A percentile compares a stretch with the other conserved stretches of the same genome.
phyloP scores from a whole-genome alignment of 1,140 invertebrate genomes.

The Ganaspis sp. region DNA sequence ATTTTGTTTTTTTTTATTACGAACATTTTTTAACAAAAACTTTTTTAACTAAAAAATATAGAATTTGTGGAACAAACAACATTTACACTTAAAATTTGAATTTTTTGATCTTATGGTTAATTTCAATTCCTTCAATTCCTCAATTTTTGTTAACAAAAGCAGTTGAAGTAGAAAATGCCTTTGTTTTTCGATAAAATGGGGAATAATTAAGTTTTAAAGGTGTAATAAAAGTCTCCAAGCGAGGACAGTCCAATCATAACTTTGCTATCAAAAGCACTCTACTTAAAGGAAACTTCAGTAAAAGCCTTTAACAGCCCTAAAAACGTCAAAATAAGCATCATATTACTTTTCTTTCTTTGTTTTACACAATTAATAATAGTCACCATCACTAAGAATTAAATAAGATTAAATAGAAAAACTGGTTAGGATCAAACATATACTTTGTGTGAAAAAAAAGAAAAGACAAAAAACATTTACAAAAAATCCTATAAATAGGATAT shows the following conservation, averaged over 20 bases:
- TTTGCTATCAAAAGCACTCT: background rate
- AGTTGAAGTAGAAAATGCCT: background rate
- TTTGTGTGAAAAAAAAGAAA: background rate
- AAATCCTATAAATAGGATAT: background rate
- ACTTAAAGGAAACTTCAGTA: background rate
- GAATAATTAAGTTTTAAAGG: background rate
- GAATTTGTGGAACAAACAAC: too few species aligned
- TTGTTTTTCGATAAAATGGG: background rate
- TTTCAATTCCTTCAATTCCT: too few species aligned
- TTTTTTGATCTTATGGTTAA: too few species aligned
- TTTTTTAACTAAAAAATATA: too few species aligned
- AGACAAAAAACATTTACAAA: background rate
- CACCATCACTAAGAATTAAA: too few species aligned
- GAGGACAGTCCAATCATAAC: constrained; percentile 5
- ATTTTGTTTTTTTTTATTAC: too few species aligned
- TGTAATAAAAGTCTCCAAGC: background rate
- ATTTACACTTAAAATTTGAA: too few species aligned
- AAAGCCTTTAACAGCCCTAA: background rate
- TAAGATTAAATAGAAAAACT: too few species aligned
- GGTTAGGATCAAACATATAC: too few species aligned
- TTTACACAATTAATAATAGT: too few species aligned
- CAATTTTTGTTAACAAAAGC: background rate
- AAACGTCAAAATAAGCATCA: background rate
- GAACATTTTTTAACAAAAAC: too few species aligned
- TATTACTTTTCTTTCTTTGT: background rate